phyloP scores from a whole-genome alignment of 30 jellyfish, hydroid and myxozoan species.

The Hydractinia symbiolongicarpus region DNA sequence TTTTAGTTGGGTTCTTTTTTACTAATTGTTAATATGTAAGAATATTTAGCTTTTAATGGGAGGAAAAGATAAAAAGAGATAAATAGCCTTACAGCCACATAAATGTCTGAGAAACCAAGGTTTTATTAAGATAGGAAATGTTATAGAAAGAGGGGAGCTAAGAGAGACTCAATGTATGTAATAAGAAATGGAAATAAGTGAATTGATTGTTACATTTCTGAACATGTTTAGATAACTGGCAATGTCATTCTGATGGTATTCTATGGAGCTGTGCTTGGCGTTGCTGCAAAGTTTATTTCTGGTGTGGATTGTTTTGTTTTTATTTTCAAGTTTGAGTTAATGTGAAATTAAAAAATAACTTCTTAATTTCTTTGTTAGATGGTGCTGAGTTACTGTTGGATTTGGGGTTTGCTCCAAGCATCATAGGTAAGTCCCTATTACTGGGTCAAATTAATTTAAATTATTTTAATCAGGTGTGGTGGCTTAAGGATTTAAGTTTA shows the following conservation, averaged over 20 bases:
- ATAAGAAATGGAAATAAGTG: background rate
- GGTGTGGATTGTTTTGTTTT: conserved; percentile 28
- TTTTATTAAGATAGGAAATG: no score
- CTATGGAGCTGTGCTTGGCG: conserved; percentile 62
- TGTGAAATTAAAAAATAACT: background rate
- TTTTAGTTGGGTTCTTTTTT: no score
- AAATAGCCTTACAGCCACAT: no score
- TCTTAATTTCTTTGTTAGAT: conserved; percentile 18
- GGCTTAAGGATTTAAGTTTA: no score
- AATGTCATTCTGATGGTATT: conserved; percentile 52
- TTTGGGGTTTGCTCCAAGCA: conserved; percentile 47
- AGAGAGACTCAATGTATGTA: background rate
- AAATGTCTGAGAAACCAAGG: no score
- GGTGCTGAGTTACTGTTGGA: conserved; percentile 71
- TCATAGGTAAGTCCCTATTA: conserved; percentile 40
- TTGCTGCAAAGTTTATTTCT: conserved; percentile 62
- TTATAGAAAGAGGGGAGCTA: no score
- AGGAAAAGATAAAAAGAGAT: no score
- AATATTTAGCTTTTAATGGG: no score
- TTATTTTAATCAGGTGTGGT: no score
- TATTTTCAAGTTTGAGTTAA: background rate
- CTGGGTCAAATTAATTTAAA: background rate
- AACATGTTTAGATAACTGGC: conserved; percentile 44
- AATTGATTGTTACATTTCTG: background rate
- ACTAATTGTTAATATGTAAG: no score